These are phyloP conservation scores for Coracopsis vasa DNA, from an alignment of 2,113 vertebrate species.

Conservation along the genomic window DNA sequence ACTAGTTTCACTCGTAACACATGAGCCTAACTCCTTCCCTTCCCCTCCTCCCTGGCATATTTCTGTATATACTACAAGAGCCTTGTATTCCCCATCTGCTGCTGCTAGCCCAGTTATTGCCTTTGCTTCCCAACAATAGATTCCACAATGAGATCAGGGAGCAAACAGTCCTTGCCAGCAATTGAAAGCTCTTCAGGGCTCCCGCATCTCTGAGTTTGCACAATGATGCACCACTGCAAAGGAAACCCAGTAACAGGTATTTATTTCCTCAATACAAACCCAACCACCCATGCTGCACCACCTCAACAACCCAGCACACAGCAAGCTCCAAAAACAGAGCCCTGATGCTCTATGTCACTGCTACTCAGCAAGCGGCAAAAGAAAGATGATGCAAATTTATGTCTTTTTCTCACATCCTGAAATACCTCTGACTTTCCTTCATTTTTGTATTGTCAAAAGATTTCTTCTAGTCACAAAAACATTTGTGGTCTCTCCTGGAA, in stretches of 20 bases:
- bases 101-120: background rate
- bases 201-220: background rate
- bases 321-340: background rate
- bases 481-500: background rate
- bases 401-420: background rate
- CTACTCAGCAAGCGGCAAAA: background rate
- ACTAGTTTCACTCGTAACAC: background rate
- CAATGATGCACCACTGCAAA: background rate
- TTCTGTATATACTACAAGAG: background rate
- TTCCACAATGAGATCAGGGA: background rate
- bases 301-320: fast-evolving
- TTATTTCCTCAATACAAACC: background rate
- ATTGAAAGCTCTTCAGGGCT: background rate
- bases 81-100: background rate
- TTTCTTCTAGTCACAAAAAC: background rate
- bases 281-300: background rate
- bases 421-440: background rate
- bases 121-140: background rate
- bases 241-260: background rate
- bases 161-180: background rate
- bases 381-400: background rate
- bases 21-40: background rate
- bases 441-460: background rate
- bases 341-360: fast-evolving
- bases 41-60: background rate